Evolutionary conservation across 2,797 vertebrate species (phyloP), one percentile per base, ranked within the genome.

Genomic region (Limnodromus scolopaceus): DNA sequence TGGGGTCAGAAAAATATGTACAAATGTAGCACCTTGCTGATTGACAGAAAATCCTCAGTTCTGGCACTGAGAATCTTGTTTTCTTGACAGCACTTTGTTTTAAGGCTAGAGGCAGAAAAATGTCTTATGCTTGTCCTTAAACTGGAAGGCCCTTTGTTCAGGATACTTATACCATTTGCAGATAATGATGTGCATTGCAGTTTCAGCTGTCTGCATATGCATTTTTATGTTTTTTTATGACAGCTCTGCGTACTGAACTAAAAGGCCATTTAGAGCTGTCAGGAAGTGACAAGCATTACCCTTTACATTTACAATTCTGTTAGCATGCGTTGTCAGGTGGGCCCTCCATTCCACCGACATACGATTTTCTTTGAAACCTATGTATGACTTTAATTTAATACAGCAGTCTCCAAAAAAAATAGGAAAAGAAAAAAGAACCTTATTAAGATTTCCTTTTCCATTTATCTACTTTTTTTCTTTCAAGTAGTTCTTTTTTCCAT

Each of bases 301-400:
- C 98, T 98, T 98, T 98, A 97, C 98, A 98, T 98, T 98, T 98
- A 98, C 98, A 98, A 98, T 98, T 98, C 98, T 98, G 98, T 98
- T 98, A 98, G 98, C 97, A 98, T 97, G 97, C 98, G 90, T 98
- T 98, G 98, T 98, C 98, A 98, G 98, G 98, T 98, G 98, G 98
- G 97, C 97, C 98, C 98, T 96, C 98, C 97, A 97, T 97, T 97
- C 98, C 97, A 96, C 97, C 97, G 98, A 98, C 98, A 98, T 98
- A 98, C 93, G 98, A 98, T 98, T 98, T 98, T 97, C 98, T 98
- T 98, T 98, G 98, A 98, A 98, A 98, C 98, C 97, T 97, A 97
- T 98, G 98, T 98, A 97, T 98, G 97, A 98, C 98, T 98, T 98
- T 99, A 99, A 99, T 99, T 98, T 98, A 98, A 98, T 98, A 98